Base-by-base conservation (phyloP, 2,113 vertebrate species). In the Cairina moschata region DNA sequence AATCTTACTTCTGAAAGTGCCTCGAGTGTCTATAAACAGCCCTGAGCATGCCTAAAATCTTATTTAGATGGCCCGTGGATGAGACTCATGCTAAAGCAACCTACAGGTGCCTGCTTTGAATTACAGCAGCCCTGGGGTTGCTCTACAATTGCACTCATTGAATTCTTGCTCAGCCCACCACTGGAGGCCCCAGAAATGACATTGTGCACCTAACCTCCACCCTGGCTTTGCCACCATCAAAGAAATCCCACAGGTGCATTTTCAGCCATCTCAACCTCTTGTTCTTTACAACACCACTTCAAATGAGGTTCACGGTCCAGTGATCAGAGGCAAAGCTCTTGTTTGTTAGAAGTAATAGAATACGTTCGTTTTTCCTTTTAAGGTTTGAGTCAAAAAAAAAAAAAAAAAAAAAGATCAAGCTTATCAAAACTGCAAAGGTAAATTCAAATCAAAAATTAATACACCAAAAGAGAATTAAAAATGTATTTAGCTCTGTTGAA, bases 371-470 rank as follows among this genome's bases (percentile, higher is more conserved):
- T 87, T 75, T 6, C 13, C 17, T 54, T 85, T 68, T 31, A 44
- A 68, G 58, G 29, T 72, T 63, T 40, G 60, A 63, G 34, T 63
- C 7, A 26, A 36, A 59, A 60, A 56, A 62, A 36, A 59, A 60
- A 56, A 17, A 44, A 34, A 46, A 34, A 46, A 46, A 38, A n/a
- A 21, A 73, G n/a, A 38, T 31, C 83, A 91, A 94, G 56, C n/a
- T 38, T 54, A 90, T 81, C n/a, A 50, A 75, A 93, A 86, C 40
- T 23, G 38, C 29, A 71, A 83, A 94, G 42, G 38, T 60, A 94
- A 93, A 96, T 93, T 90, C 88, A 82, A 77, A 68, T 58, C 86
- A 93, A 88, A 94, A 92, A 83, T 78, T 63, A 88, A 72, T 84
- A 40, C 5, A 28, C 60, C 65, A 38, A 26, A 9, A 14, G 48